Percentiles rank a stretch among this genome's conserved stretches.
Conservation (phyloP, 1,140 invertebrate species). For the Arion vulgaris region DNA sequence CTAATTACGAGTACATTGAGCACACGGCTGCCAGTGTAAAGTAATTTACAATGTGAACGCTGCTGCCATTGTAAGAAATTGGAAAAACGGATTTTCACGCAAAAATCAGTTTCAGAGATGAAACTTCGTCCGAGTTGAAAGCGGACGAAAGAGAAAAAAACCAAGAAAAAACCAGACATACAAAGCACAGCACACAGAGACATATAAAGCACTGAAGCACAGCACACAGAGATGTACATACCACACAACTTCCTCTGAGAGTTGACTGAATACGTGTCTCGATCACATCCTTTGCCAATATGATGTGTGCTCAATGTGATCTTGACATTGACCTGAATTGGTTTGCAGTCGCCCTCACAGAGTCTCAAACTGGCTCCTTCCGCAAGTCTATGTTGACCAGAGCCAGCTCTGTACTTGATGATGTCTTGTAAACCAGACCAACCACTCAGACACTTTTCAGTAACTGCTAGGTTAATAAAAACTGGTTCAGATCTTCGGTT, state of each 20-base stretch:
- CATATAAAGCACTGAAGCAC: no score
- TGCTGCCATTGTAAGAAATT: no score
- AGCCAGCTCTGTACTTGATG: slow-evolving; percentile 91
- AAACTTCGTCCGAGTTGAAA: no score
- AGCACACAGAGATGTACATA: slow-evolving; percentile 67
- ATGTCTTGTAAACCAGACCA: slow-evolving; percentile 81
- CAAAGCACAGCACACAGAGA: no score
- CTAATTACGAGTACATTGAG: no score
- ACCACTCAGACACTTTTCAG: slow-evolving; percentile 81
- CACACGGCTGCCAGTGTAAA: no score
- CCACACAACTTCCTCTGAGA: slow-evolving; percentile 93
- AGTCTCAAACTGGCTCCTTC: slow-evolving; percentile 88
- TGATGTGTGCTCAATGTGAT: slow-evolving; percentile 85
- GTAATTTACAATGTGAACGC: no score
- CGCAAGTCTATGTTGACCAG: slow-evolving; percentile 84
- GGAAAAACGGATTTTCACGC: no score
- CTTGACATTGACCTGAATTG: slow-evolving; percentile 77
- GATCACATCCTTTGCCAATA: slow-evolving; percentile 90
- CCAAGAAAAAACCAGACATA: no score
- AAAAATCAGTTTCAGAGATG: no score
- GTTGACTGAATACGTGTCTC: slow-evolving; percentile 90
- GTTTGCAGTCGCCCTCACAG: slow-evolving; percentile 85
- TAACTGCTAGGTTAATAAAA: slow-evolving; percentile 94
- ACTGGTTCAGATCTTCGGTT: slow-evolving; percentile 89
- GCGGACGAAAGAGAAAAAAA: no score